phyloP scores from a whole-genome alignment of 2,113 vertebrate genomes.

The Furnarius figulus region DNA sequence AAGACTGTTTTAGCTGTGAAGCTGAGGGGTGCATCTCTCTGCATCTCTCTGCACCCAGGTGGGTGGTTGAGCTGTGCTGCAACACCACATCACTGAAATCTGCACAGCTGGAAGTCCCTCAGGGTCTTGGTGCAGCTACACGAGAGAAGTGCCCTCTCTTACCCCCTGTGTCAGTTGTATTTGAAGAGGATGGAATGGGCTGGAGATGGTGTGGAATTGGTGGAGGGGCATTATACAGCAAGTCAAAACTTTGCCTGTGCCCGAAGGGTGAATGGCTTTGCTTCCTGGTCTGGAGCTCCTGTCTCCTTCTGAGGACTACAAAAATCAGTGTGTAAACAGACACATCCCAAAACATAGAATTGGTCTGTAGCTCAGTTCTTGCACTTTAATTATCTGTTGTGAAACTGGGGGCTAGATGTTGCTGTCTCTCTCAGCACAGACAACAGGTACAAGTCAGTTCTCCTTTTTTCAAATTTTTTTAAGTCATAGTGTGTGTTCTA shows the following conservation, averaged over 20 bases:
- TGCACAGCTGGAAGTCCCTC: background rate
- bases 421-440: background rate
- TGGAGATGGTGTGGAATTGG: background rate
- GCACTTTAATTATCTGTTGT: slow-evolving; percentile 16
- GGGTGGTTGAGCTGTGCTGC: rapidly evolving
- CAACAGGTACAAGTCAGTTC: background rate
- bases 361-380: background rate
- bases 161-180: rapidly evolving
- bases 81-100: background rate
- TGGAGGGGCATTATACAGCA: background rate
- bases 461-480: background rate
- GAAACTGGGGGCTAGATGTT: background rate
- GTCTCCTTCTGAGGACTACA: background rate
- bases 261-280: background rate
- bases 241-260: background rate
- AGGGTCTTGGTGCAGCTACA: background rate
- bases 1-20: background rate
- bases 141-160: background rate
- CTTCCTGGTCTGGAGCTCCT: background rate
- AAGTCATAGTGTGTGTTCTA: background rate
- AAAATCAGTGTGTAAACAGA: background rate
- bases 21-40: background rate
- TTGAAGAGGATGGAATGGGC: background rate
- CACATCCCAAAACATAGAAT: background rate
- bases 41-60: rapidly evolving